A percentile compares a stretch with the other conserved stretches of the same genome.
These are phyloP conservation scores for Dolichoris vasculosae DNA, from an alignment of 1,140 invertebrate species.

Conservation along the genomic window DNA sequence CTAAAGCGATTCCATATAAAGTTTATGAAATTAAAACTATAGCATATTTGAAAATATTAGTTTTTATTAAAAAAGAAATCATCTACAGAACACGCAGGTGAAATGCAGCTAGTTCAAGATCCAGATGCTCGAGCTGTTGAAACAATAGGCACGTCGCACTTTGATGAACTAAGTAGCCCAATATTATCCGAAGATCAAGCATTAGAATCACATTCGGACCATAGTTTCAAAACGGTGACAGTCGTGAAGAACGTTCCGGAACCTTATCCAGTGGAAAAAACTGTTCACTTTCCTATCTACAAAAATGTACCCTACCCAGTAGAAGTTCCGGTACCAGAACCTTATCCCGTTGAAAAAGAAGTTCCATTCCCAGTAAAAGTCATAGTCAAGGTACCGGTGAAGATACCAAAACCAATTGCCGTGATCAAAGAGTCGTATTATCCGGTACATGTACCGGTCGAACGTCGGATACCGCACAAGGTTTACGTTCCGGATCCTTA, in stretches of 20 bases:
- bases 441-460: conserved; percentile 70
- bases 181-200: neutral
- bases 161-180: neutral
- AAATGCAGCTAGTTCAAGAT: neutral
- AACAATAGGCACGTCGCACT: neutral
- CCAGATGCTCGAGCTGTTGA: conserved; percentile 31
- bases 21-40: no score
- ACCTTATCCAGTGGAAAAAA: conserved; percentile 71
- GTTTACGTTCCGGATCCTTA: conserved; percentile 80
- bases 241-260: conserved; percentile 70
- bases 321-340: conserved; percentile 80
- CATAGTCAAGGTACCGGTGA: conserved; percentile 69
- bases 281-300: conserved; percentile 66
- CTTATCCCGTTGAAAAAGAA: conserved; percentile 70
- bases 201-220: neutral
- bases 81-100: neutral
- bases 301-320: conserved; percentile 71
- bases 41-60: neutral
- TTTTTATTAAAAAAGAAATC: neutral
- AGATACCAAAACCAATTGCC: conserved; percentile 69
- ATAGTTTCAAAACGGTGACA: conserved; percentile 71
- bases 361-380: conserved; percentile 69
- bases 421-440: conserved; percentile 69
- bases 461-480: conserved; percentile 79
- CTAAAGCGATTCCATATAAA: no score